phyloP scores from a whole-genome alignment of 2,888 invertebrate species.

The Tuberolachnus salignus region DNA sequence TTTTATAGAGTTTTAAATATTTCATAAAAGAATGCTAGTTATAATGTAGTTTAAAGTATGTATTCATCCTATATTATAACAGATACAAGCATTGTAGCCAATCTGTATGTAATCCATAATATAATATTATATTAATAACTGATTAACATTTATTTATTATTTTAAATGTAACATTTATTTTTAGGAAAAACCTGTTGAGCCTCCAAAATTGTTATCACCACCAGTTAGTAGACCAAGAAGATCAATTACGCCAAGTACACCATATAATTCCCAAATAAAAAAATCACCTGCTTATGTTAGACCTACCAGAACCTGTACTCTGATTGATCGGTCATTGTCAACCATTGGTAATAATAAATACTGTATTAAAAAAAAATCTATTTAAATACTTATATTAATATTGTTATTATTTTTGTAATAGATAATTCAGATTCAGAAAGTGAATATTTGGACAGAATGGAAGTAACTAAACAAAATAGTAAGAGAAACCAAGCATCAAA shows the following conservation, averaged over 20 bases:
- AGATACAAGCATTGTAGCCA: too few species aligned
- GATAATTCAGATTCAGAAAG: slow-evolving; percentile 60
- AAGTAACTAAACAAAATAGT: slow-evolving; percentile 5
- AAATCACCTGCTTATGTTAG: slow-evolving; percentile 34
- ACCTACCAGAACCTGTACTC: slow-evolving; percentile 36
- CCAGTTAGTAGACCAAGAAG: slow-evolving; percentile 15
- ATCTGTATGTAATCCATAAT: too few species aligned
- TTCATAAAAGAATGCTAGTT: too few species aligned
- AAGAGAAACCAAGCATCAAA: slow-evolving; percentile 12
- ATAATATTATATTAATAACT: too few species aligned
- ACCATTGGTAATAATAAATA: slow-evolving; percentile 20
- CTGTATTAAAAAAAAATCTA: slow-evolving; percentile 1
- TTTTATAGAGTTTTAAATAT: too few species aligned
- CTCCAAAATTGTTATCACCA: not conserved
- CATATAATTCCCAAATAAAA: not conserved
- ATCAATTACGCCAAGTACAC: slow-evolving; percentile 27
- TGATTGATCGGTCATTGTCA: not conserved
- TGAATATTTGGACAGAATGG: slow-evolving; percentile 51
- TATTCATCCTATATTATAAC: too few species aligned
- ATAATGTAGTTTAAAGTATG: too few species aligned
- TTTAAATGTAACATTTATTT: not conserved
- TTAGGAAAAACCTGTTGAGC: slow-evolving; percentile 15
- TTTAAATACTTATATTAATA: too few species aligned
- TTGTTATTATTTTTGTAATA: slow-evolving; percentile 23
- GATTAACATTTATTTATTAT: too few species aligned